Conservation (phyloP, 37 sponge, comb jelly and placozoan species). For the Spongilla lacustris region DNA sequence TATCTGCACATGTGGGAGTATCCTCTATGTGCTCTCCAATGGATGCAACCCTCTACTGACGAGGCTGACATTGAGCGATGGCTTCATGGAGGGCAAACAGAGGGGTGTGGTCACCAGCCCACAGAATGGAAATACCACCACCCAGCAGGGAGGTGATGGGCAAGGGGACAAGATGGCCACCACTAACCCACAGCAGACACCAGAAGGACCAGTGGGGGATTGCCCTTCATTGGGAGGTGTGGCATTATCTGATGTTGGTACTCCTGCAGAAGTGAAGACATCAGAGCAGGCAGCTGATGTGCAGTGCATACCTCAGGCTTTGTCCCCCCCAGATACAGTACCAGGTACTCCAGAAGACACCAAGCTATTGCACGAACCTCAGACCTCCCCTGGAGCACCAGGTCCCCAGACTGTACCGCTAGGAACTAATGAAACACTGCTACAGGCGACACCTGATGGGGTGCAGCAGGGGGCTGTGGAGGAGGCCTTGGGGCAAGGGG, state of each 20-base stretch:
- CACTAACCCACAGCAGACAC: background rate
- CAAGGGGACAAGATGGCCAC: background rate
- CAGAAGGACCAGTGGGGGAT: background rate
- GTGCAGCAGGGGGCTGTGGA: background rate
- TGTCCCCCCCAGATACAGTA: too few species aligned
- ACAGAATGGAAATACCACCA: background rate
- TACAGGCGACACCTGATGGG: background rate
- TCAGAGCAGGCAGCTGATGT: too few species aligned
- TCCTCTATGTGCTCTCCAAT: conserved; percentile 38
- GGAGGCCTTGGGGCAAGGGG: background rate
- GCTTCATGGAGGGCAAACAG: background rate
- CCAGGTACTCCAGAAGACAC: too few species aligned
- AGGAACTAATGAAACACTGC: background rate
- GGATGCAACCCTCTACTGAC: conserved; percentile 3
- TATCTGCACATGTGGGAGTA: conserved; percentile 16
- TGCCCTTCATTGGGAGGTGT: background rate
- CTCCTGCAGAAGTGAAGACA: background rate
- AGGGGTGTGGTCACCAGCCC: background rate
- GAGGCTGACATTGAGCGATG: conserved; percentile 22
- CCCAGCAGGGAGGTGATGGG: background rate
- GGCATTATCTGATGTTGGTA: background rate
- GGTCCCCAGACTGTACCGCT: background rate
- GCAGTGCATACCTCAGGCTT: too few species aligned
- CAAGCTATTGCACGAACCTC: too few species aligned
- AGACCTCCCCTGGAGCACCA: too few species aligned